Conservation (phyloP, 2,888 invertebrate genomes). For the Achlya flavicornis region DNA sequence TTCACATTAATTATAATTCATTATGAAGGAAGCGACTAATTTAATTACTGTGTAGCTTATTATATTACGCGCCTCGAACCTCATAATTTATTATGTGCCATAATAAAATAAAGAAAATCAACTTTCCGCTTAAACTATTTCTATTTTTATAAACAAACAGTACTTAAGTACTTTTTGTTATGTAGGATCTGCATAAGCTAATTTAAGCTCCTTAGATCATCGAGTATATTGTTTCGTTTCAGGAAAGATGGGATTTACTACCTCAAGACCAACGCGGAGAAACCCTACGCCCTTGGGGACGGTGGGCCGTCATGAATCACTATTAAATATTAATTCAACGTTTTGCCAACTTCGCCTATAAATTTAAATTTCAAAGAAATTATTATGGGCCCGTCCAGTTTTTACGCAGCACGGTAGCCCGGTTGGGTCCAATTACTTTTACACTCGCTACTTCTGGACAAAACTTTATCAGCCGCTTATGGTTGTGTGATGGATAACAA, state of each 20-base stretch:
- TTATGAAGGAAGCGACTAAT: background rate
- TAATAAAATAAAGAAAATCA: too few species aligned
- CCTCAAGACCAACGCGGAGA: slow-evolving; percentile 78
- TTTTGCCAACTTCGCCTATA: slow-evolving; percentile 63
- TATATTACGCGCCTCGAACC: slow-evolving; percentile 37
- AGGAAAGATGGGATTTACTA: slow-evolving; percentile 84
- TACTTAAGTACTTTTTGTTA: too few species aligned
- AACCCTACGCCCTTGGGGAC: slow-evolving; percentile 78
- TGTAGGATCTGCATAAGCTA: too few species aligned
- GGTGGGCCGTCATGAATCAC: slow-evolving; percentile 48
- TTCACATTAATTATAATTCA: background rate
- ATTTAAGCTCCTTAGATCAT: slow-evolving; percentile 31
- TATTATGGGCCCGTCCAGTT: slow-evolving; percentile 46
- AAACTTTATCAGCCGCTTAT: background rate
- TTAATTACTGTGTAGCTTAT: slow-evolving; percentile 51
- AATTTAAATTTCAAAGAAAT: slow-evolving; percentile 64
- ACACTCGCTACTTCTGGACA: slow-evolving; percentile 18
- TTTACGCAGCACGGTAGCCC: slow-evolving; percentile 34
- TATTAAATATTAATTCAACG: slow-evolving; percentile 58
- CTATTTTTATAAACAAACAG: too few species aligned
- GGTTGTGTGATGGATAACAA: background rate
- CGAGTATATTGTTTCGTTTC: slow-evolving; percentile 64
- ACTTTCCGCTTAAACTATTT: too few species aligned
- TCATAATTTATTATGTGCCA: too few species aligned
- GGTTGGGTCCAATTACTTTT: slow-evolving; percentile 28